Evolutionary conservation across 2,888 invertebrate genomes (phyloP), one percentile per base, ranked within the genome.

Genomic region (Spodoptera exigua): DNA sequence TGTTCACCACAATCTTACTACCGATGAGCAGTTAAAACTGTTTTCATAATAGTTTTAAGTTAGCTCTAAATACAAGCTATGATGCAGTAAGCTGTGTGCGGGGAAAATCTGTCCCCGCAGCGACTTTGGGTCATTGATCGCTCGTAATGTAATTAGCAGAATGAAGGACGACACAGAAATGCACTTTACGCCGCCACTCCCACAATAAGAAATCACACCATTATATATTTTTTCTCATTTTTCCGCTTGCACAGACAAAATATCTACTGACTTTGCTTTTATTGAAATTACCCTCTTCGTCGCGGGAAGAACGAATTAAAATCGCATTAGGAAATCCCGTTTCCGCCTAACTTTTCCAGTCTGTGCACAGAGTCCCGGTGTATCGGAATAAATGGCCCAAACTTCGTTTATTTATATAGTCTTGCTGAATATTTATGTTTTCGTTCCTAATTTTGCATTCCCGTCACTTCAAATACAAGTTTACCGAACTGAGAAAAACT

Each of bases 291-390:
- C 89, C 89, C 88, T 88, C 88, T 88, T 87, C 89, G 89, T 87
- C 88, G 89, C 88, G 87, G 89, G 86, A 89, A 91, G 89, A 91
- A 87, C 89, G 90, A 93, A 93, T 93, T 93, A 94, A 93, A 93
- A 92, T 92, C 92, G 89, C 93, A 94, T 94, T 93, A 93, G 92
- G 92, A 90, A 93, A 93, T 93, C 90, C 92, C 89, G 91, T 89
- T 89, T 82, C 89, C 90, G 88, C 86, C 91, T 87, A 92, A 92
- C 91, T 93, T 94, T 91, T 88, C 91, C 91, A 91, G 90, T 87
- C 89, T 89, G 87, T 85, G 89, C 89, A 82, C 90, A 81, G 86
- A 89, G 88, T 88, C 87, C 86, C 89, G 88, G 89, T 93, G 92
- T 93, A 93, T 94, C 91, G 91, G 90, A 92, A 93, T 92, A 93